Base-by-base conservation (phyloP, 35 echinoderm and acorn worm species). In the Holothuria glaberrima region DNA sequence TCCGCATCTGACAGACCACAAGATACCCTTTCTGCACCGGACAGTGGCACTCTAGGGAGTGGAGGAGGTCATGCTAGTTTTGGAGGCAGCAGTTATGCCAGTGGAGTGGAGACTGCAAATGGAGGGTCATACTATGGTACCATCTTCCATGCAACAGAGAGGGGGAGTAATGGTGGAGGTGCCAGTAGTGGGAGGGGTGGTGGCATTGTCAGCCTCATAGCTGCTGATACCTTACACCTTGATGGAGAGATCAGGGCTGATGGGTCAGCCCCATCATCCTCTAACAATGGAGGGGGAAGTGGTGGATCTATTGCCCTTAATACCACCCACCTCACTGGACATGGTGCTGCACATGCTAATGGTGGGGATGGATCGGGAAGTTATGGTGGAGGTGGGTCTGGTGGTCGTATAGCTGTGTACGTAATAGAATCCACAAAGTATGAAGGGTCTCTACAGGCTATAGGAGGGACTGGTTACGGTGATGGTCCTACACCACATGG, bases 141-240 rank as follows among this genome's bases (percentile, higher is more conserved):
- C 38, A 80, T 93, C 21, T 93, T 91, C 58, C 26, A 90, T n/a
- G 89, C 91, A 45, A 63, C 60, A 13, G 73, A 91, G 48, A 76
- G 94, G 58, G 94, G 94, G 34, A 93, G 94, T 75, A 88, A 93
- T 93, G 94, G 94, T 24, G 94, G 94, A 46, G 79, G 81, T 34
- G 48, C 60, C 41, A 81, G 46, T 30, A 46, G 27, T 24, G 92
- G 86, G 6, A 89, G 80, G 80, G 94, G 94, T 71, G 94, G 90
- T 44, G 91, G 91, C 27, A 89, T 82, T 28, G 88, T 97, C 20
- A 73, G 44, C 12, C 60, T 97, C 14, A 61, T 45, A 19, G 85
- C 91, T 12, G 91, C 88, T 62, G 91, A 50, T 48, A 88, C 61
- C 34, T 68, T 97, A 0, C 92, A 93, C 45, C 67, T 97, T 32